Base-by-base conservation (phyloP, 2,113 vertebrate species). In the Rana temporaria region DNA sequence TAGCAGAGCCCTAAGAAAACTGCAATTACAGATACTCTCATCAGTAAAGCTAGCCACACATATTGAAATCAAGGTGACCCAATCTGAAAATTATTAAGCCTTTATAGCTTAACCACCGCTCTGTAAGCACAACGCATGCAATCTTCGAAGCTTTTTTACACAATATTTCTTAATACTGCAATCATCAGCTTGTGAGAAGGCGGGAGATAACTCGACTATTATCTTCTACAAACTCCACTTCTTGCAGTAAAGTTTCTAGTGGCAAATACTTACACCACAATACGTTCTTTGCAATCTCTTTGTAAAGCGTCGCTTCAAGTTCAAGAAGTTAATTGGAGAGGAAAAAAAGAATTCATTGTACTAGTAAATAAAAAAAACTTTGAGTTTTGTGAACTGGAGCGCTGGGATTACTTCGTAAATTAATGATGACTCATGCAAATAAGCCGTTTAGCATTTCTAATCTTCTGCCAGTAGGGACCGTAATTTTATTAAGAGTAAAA, bases 361-460 rank as follows among this genome's bases (percentile, higher is more conserved):
- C 55, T 74, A 60, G 22, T 56, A 71, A 55, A 71, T 55, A 71
- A 18, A 71, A 71, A 34, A 74, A 60, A 57, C 9, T 14, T 3
- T 8, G 6, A n/a, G 26, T 34, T 74, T 74, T 65, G 75, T 53
- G 15, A 56, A 68, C 15, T 12, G 19, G 63, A 12, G n/a, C 5
- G 11, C 16, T 65, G 14, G 17, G 67, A 66, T 78, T 66, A 66
- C 76, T 66, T 16, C 34, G 77, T 57, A 68, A 78, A 79, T 79
- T 69, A 79, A 60, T 70, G 65, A 79, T 79, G 78, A 79, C 55
- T 57, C 55, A 68, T 79, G 65, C 66, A 79, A 79, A 69, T 79
- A 79, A 69, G 26, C 66, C 65, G 55, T 79, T 79, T 79, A 79
- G 78, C 66, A 60, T 59, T 60, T 42, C 78, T 70, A 79, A 79